Base-by-base conservation (phyloP, 92 coral and sea anemone species). In the Chrysogorgia sp. region DNA sequence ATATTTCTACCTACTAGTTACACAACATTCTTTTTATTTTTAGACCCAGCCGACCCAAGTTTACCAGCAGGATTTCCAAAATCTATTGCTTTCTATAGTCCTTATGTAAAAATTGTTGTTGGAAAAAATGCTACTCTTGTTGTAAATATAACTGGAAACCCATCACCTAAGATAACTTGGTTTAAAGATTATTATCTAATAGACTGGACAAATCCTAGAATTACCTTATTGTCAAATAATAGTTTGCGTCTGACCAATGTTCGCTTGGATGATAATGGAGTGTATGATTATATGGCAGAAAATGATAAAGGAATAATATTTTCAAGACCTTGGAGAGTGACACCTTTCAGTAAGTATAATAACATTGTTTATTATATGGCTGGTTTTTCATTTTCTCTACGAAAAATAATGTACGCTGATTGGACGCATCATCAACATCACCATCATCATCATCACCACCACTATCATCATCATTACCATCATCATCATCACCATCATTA, bases 401-500 rank as follows among this genome's bases (percentile, higher is more conserved):
- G n/a, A n/a, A n/a, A n/a, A n/a, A n/a, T n/a, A n/a, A n/a, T n/a
- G n/a, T n/a, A n/a, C n/a, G n/a, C n/a, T n/a, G n/a, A n/a, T n/a
- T n/a, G n/a, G n/a, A n/a, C n/a, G n/a, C n/a, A 89, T 90, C 22
- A 92, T 48, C 47, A 92, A 86, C 34, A 91, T 90, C 52, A 92
- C n/a, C 0, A 86, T 60, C 17, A 88, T 90, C 29, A 79, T 82
- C 25, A 86, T 88, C 6, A 90, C 71, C 88, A 88, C 75, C n/a
- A 71, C 86, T 35, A 92, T 45, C 34, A 37, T 37, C 5, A 37
- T 37, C 5, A 37, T 37, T 4, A 37, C 12, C 5, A 37, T 37
- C 5, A 37, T 37, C 5, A 37, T 37, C 5, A 37, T 37, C 5
- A 37, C 12, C 5, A 37, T 37, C 5, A 37, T 37, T 4, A 37